These are phyloP conservation scores for Heliconius hermathena DNA, from an alignment of 1,140 invertebrate species.

Conservation along the genomic window DNA sequence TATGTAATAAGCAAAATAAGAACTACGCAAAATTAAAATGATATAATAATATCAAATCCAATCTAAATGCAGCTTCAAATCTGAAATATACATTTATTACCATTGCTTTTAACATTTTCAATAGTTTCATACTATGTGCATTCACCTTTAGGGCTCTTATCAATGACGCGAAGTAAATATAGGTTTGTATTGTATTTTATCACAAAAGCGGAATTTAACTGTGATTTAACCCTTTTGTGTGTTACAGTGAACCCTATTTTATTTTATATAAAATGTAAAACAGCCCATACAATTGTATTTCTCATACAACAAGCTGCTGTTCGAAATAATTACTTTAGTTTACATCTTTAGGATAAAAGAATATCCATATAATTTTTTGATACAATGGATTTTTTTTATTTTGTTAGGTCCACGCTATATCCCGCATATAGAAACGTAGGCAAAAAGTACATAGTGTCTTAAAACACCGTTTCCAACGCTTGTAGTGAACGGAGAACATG, in stretches of 20 bases:
- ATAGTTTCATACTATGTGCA: neutral
- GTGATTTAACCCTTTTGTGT: neutral
- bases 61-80: no score
- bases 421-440: no score
- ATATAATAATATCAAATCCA: no score
- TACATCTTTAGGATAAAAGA: neutral
- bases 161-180: constrained; percentile 6
- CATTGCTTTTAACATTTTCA: neutral
- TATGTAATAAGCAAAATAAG: neutral
- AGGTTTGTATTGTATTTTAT: constrained; percentile 1
- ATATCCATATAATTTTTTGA: no score
- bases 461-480: no score
- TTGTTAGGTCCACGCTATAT: no score
- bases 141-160: neutral
- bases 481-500: no score
- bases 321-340: neutral
- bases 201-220: constrained; percentile 10
- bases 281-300: neutral
- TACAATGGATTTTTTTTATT: no score
- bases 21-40: no score
- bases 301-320: neutral
- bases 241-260: neutral
- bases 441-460: no score
- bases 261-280: neutral
- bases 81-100: no score